A percentile compares a stretch with the other conserved stretches of the same genome.
These are phyloP conservation scores for Cepaea nemoralis DNA, from an alignment of 1,140 invertebrate genomes.

Conservation along the genomic window DNA sequence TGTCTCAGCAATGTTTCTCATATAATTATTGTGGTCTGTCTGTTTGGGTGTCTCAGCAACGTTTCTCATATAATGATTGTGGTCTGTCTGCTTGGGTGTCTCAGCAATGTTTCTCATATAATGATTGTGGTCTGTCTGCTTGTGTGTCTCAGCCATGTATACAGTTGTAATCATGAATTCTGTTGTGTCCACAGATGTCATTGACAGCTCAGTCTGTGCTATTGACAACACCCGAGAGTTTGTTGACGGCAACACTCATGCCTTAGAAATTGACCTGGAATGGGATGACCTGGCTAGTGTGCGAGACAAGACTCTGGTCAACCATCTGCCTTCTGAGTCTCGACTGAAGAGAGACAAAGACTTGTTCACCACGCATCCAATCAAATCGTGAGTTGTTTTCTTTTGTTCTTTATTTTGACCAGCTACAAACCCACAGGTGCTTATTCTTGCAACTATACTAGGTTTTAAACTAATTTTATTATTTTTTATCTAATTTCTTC, in stretches of 20 bases:
- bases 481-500: too few species aligned
- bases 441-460: too few species aligned
- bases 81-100: too few species aligned
- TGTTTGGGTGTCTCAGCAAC: too few species aligned
- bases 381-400: slow-evolving; percentile 23
- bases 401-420: too few species aligned
- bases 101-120: too few species aligned
- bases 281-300: not conserved
- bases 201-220: slow-evolving; percentile 19
- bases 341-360: slow-evolving; percentile 21
- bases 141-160: not conserved
- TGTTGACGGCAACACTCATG: slow-evolving; percentile 14
- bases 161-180: not conserved
- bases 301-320: slow-evolving; percentile 13
- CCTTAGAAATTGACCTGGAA: slow-evolving; percentile 24
- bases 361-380: not conserved
- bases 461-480: too few species aligned
- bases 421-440: too few species aligned
- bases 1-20: too few species aligned
- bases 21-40: too few species aligned
- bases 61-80: too few species aligned
- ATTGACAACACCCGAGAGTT: slow-evolving; percentile 17
- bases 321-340: slow-evolving; percentile 8
- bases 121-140: too few species aligned
- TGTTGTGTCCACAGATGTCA: slow-evolving; percentile 23